phyloP scores from a whole-genome alignment of 1,140 invertebrate genomes.

The Rhagoletis pomonella region DNA sequence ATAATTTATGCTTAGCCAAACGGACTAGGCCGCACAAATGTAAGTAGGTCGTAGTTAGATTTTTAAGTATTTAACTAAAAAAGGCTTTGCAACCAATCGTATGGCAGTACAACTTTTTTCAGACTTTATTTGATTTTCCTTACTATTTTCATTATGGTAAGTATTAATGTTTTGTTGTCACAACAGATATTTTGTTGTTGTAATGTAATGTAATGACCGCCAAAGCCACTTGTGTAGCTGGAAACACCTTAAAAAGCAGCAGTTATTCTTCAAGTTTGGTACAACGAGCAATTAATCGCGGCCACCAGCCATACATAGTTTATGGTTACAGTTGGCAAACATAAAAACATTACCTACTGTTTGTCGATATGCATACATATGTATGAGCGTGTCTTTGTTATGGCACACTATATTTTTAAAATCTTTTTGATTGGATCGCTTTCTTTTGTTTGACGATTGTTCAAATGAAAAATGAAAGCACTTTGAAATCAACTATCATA shows the following conservation, averaged over 20 bases:
- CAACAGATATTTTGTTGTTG: neutral
- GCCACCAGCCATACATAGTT: neutral
- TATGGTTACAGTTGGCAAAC: neutral
- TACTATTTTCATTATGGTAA: neutral
- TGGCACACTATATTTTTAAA: neutral
- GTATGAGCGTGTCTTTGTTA: neutral
- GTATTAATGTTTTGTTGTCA: neutral
- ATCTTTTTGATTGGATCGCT: too few species aligned
- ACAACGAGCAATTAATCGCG: neutral
- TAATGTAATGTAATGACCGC: conserved; percentile 31
- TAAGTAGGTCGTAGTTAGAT: neutral
- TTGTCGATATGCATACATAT: neutral
- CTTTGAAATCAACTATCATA: too few species aligned
- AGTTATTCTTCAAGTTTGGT: neutral
- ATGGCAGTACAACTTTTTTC: neutral
- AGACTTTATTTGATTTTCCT: neutral
- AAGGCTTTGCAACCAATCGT: neutral
- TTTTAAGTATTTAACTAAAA: neutral
- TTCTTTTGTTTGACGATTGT: too few species aligned
- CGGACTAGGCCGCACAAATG: neutral
- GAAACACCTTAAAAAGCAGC: conserved; percentile 8
- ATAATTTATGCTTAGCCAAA: neutral
- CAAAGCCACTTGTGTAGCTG: conserved; percentile 31
- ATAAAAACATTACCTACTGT: neutral
- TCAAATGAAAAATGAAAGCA: too few species aligned